Evolutionary conservation across 2,888 invertebrate genomes (phyloP), one percentile per base, ranked within the genome.

Genomic region (Xestia c-nigrum): DNA sequence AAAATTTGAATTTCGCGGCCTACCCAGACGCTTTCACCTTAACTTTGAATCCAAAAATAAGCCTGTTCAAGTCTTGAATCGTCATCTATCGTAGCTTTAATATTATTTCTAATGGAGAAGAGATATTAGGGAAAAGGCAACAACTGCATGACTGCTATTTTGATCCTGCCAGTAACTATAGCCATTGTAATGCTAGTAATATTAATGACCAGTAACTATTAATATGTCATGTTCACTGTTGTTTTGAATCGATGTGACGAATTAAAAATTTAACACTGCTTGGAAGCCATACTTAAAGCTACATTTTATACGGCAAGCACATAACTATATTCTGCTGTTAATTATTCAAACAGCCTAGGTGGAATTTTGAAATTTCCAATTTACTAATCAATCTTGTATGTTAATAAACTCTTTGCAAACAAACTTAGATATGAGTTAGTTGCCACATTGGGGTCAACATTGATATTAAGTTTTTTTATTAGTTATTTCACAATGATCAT

Each of bases 271-370:
- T 21, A 72, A 24, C 10, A 52, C 38, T 57, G n/a, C n/a, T n/a
- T 70, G 46, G n/a, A 55, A 83, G 59, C 59, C 12, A 59, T 14
- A 65, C 5, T 31, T 83, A 21, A 3, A 31, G 9, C 31, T 55
- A 47, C 16, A 40, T 21, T 24, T 52, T 38, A 50, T 59, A 31
- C 40, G 7, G 63, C 66, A 67, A 67, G 47, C 61, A n/a, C 6
- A 1, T 31, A 59, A 16, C 31, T 38, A 57, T 57, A 59, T 40
- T 52, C 64, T 38, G n/a, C n/a, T 24, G 40, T n/a, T 50, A 21
- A 50, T 43, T 46, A 57, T 81, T 57, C 21, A 43, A 68, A 66
- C 21, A 16, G 43, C 31, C 50, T 57, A 64, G n/a, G n/a, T 21
- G 31, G 40, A 31, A 31, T 57, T 50, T 59, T 52, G 10, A 43